Evolutionary conservation across 2,888 invertebrate genomes (phyloP).

Genomic region (Cantharis nigra): DNA sequence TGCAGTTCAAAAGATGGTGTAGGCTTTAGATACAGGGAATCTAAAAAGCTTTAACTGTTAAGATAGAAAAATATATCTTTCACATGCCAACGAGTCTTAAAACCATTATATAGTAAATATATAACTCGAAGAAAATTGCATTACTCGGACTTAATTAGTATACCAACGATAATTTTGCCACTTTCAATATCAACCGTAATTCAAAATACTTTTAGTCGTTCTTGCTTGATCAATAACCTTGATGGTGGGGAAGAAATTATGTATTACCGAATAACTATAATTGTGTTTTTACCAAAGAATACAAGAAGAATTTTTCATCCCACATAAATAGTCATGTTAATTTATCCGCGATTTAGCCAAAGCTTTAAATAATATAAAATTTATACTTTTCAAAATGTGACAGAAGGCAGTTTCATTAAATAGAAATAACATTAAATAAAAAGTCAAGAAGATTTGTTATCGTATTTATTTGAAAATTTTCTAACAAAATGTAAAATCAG

Average conservation of each 20-base stretch:
- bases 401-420: neutral
- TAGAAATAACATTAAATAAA: neutral
- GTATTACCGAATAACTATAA: neutral
- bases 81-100: neutral
- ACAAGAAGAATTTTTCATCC: too few relatives aligned
- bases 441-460: neutral
- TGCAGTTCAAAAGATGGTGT: neutral
- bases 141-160: neutral
- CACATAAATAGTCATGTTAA: neutral
- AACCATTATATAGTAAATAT: neutral
- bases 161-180: neutral
- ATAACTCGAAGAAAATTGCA: neutral
- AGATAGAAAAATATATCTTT: neutral
- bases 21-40: neutral
- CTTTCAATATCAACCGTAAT: neutral
- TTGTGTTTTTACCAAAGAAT: too few relatives aligned
- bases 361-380: too few relatives aligned
- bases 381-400: neutral
- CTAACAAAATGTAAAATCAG: neutral
- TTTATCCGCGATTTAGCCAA: neutral
- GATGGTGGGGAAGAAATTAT: neutral
- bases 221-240: neutral
- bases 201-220: neutral
- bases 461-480: neutral
- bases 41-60: conserved; percentile 1